Conservation (phyloP, 2,113 vertebrate genomes). For the Craseonycteris thonglongyai region DNA sequence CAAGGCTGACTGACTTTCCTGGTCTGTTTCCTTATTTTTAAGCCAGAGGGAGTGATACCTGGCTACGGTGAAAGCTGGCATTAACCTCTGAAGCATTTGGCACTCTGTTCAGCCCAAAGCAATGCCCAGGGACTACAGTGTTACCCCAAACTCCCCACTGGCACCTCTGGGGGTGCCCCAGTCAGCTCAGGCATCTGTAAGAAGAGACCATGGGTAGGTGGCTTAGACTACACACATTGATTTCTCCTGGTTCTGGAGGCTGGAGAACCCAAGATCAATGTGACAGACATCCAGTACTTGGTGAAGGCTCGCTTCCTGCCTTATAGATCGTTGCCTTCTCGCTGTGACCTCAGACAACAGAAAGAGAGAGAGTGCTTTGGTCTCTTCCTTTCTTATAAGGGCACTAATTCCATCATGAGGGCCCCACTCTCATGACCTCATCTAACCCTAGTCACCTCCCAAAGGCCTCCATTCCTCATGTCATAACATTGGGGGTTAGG, state of each 20-base stretch:
- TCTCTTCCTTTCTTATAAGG: not conserved
- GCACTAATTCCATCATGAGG: not conserved
- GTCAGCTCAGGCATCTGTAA: not conserved
- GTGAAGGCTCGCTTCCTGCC: not conserved
- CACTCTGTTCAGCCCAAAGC: not conserved
- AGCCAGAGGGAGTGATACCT: not conserved
- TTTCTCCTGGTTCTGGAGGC: not conserved
- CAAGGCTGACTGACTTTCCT: not conserved
- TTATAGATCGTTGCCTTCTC: not conserved
- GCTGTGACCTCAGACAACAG: not conserved
- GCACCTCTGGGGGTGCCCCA: too few relatives aligned
- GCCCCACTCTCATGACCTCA: not conserved
- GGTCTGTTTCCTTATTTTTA: not conserved
- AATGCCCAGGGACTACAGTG: not conserved
- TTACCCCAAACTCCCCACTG: not conserved
- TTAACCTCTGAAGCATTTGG: not conserved
- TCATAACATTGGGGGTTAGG: not conserved
- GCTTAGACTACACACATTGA: not conserved
- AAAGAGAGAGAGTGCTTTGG: not conserved
- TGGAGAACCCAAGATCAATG: not conserved
- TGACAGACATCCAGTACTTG: not conserved
- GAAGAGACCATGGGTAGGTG: fast-evolving
- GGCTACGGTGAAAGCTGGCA: not conserved
- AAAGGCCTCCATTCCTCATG: not conserved
- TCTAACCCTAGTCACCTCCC: not conserved